phyloP scores from a whole-genome alignment of 2,888 invertebrate species.

The Lamellibrachia satsuma region DNA sequence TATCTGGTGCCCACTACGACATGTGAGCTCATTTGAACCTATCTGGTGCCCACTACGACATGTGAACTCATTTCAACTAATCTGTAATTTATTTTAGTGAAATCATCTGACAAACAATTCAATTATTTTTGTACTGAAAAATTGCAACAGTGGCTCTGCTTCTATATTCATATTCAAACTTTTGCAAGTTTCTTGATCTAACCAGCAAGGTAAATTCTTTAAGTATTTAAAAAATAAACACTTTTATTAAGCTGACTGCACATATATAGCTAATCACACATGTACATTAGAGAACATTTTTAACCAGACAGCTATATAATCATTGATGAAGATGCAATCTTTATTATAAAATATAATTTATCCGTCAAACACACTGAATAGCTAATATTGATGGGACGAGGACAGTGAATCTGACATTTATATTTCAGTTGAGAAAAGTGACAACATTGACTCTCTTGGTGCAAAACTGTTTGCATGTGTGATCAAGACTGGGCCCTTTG shows the following conservation, averaged over 20 bases:
- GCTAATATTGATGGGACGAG: background rate
- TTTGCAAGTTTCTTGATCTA: too few relatives aligned
- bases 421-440: background rate
- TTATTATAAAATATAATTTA: background rate
- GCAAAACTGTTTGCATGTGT: background rate
- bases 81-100: too few relatives aligned
- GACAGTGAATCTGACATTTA: background rate
- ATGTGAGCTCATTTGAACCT: too few relatives aligned
- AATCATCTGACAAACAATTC: too few relatives aligned
- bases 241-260: background rate
- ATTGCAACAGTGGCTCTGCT: too few relatives aligned
- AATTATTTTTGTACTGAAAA: too few relatives aligned
- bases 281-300: background rate
- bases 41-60: too few relatives aligned
- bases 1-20: too few relatives aligned
- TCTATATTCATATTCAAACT: too few relatives aligned
- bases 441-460: background rate
- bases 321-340: background rate
- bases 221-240: too few relatives aligned
- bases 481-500: background rate
- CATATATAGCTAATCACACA: background rate
- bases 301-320: background rate
- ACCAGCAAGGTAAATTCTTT: too few relatives aligned
- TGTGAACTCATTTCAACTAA: too few relatives aligned
- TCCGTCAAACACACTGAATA: background rate